Evolutionary conservation across 2,113 vertebrate species (phyloP), one percentile per base, ranked within the genome.

Genomic region (Corythornis cristatus): DNA sequence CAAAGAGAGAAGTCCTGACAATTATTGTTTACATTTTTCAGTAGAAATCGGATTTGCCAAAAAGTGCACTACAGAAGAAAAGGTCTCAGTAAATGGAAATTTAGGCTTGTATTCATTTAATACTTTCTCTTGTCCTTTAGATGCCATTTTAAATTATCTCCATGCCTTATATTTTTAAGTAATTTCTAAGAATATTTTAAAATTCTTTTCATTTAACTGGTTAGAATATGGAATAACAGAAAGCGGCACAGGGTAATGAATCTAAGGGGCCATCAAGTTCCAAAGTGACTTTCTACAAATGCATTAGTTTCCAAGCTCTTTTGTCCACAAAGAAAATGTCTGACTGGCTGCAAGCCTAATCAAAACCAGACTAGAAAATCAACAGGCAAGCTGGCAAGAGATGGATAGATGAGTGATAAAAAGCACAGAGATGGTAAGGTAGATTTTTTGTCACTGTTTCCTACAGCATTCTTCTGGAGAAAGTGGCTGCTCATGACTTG

Each of bases 21-120:
- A 51, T 62, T 62, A 42, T 86, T 92, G 57, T 84, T 95, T 88
- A 84, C 45, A 72, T 78, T 84, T 94, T 56, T 87, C 25, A 82
- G 31, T 26, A 82, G 45, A 92, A 78, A 82, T 81, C 45, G 54
- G 45, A 79, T 57, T 89, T 89, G 81, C 62, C 80, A 92, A 72
- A 83, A 86, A 58, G 19, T 82, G 25, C 13, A 60, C 46, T 73
- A 45, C 54, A 79, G 90, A 72, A 81, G 40, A 71, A 89, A 81
- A 91, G 46, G 22, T 13, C 35, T 72, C 72, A n/a, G 25, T 62
- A 72, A 76, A 18, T 12, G 33, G 75, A 88, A 90, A 82, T 46
- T 70, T 88, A 51, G 28, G 33, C 15, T 86, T 86, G 19, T 37
- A 35, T 53, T 80, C 11, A 68, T 68, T 67, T 83, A 82, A 73